Evolutionary conservation across 2,113 vertebrate species (phyloP).

Genomic region (Elephas maximus): DNA sequence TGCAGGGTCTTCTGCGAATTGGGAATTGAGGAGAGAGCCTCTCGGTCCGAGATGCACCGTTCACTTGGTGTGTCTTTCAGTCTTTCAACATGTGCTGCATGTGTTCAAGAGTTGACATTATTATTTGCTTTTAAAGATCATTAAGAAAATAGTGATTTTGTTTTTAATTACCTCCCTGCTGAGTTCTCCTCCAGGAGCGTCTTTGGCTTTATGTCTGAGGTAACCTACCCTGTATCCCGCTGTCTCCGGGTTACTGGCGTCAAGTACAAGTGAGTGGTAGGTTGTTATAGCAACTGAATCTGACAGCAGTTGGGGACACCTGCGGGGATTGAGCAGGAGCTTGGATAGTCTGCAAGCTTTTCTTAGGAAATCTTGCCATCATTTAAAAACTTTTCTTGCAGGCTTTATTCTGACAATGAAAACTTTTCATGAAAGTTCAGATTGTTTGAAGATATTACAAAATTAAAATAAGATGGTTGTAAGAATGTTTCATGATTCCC

Average conservation of each 20-base stretch:
- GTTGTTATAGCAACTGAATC: slow-evolving; percentile 75
- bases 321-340: slow-evolving; percentile 53
- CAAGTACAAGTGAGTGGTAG: slow-evolving; percentile 57
- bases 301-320: slow-evolving; percentile 48
- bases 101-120: neutral
- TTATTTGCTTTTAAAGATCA: slow-evolving; percentile 74
- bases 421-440: slow-evolving; percentile 46
- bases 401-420: slow-evolving; percentile 61
- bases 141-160: slow-evolving; percentile 68
- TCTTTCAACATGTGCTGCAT: neutral
- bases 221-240: slow-evolving; percentile 66
- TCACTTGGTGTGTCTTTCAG: neutral
- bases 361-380: slow-evolving; percentile 59
- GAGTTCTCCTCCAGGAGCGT: slow-evolving; percentile 44
- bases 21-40: neutral
- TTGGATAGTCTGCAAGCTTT: slow-evolving; percentile 7
- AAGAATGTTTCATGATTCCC: neutral
- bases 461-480: slow-evolving; percentile 34
- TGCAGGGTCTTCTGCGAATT: neutral
- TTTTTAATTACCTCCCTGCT: slow-evolving; percentile 58
- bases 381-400: neutral
- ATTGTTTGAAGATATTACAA: slow-evolving; percentile 44
- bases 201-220: slow-evolving; percentile 70
- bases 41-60: neutral
- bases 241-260: slow-evolving; percentile 25